Base-by-base conservation (phyloP, 2,888 invertebrate genomes). In the Nebria brevicollis region DNA sequence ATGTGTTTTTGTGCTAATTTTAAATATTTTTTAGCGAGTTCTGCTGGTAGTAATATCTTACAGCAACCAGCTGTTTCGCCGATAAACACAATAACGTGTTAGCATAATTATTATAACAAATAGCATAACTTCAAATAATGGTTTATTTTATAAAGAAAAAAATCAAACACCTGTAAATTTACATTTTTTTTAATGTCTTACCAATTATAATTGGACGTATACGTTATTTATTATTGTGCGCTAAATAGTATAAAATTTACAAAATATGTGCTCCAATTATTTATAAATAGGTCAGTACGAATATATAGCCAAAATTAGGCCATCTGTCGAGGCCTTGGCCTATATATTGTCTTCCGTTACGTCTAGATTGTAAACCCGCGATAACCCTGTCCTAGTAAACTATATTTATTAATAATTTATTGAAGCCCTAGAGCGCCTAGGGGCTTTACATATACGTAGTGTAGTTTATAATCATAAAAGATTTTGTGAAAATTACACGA, bases 41-140 rank as follows among this genome's bases (percentile, higher is more conserved):
- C 54, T 54, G 54, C 54, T 54, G 54, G 54, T 54, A 54, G 54
- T 54, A 54, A 54, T 54, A 54, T 54, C 54, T 54, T 54, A 54
- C 13, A 11, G 13, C 54, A 8, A 54, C 34, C 54, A 54, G 54
- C 54, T 54, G 54, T 54, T 54, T 54, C 8, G 13, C 1, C 54
- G 54, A 54, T 54, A 54, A 54, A 54, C 13, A 54, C 54, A 54
- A 13, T 11, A 54, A 54, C 13, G 13, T 54, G 54, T 54, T 13
- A 8, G 54, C 13, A 13, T 54, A 54, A 54, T 54, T 54, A 54
- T 54, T 54, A 7, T 11, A 20, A 8, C 54, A 13, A 54, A 54
- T 54, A 54, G 1, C 2, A 0, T 54, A 6, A 7, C 11, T 54
- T 54, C 4, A 54, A 54, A 54, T 54, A 54, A 54, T 54, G 11